phyloP scores from a whole-genome alignment of 2,888 invertebrate species.

The Epicampocera succincta region DNA sequence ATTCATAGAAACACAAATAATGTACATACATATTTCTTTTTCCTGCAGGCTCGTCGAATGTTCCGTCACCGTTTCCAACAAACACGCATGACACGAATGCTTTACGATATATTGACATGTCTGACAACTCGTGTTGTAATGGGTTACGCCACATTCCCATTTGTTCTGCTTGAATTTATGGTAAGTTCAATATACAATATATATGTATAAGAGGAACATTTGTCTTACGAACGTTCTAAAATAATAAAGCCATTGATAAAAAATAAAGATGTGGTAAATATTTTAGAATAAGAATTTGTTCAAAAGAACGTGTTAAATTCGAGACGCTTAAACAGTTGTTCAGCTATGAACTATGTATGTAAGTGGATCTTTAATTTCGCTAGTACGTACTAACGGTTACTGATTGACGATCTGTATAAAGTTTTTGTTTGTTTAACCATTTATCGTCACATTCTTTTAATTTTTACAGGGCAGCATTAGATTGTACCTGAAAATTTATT shows the following conservation, averaged over 20 bases:
- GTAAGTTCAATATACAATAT: conserved; percentile 85
- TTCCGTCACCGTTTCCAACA: conserved; percentile 90
- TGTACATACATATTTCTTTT: neutral
- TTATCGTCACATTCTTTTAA: neutral
- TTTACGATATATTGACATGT: conserved; percentile 93
- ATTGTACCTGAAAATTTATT: conserved; percentile 82
- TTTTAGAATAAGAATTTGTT: too few relatives aligned
- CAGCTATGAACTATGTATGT: too few relatives aligned
- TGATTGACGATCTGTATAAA: neutral
- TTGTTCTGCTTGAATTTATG: conserved; percentile 93
- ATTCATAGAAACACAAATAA: too few relatives aligned
- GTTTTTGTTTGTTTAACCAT: neutral
- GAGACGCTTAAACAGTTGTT: too few relatives aligned
- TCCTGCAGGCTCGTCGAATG: conserved; percentile 87
- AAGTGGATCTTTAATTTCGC: too few relatives aligned
- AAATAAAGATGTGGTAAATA: too few relatives aligned
- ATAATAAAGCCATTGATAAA: too few relatives aligned
- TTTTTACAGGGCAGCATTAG: conserved; percentile 83
- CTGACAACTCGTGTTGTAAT: conserved; percentile 91
- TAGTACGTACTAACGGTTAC: too few relatives aligned
- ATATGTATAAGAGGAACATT: neutral
- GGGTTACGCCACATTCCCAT: conserved; percentile 95
- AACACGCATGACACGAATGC: conserved; percentile 85
- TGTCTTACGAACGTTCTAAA: too few relatives aligned
- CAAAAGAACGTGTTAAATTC: too few relatives aligned